These are phyloP conservation scores for Rattus rattus DNA, from an alignment of 2,113 vertebrate genomes.

Conservation along the genomic window DNA sequence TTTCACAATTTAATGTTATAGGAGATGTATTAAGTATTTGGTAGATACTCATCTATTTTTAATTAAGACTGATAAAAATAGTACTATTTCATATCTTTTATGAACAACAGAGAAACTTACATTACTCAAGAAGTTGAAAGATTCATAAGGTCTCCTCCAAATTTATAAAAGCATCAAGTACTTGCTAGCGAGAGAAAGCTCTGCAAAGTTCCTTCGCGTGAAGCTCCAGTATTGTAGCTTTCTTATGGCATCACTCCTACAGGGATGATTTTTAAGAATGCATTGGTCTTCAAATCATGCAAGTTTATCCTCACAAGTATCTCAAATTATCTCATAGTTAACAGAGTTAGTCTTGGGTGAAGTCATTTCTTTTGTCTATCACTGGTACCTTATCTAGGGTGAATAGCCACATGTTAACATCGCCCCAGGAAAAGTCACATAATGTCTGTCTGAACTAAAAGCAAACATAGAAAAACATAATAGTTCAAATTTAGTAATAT, in stretches of 20 bases:
- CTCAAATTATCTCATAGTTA: neutral
- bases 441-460: neutral
- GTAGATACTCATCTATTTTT: neutral
- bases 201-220: neutral
- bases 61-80: constrained; percentile 41
- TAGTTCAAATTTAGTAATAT: constrained; percentile 6
- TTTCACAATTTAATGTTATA: neutral
- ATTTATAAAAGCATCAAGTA: neutral
- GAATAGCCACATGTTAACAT: neutral
- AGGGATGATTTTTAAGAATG: neutral
- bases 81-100: neutral
- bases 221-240: too few relatives aligned
- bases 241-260: neutral
- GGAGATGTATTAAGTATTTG: neutral
- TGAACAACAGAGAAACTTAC: neutral
- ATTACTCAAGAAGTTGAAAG: neutral
- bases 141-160: neutral
- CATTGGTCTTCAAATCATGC: neutral
- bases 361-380: neutral
- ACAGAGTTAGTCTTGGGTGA: too few relatives aligned
- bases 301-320: neutral
- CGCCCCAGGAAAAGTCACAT: neutral
- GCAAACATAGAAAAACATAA: neutral
- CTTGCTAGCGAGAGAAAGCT: neutral
- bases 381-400: neutral